Base-by-base conservation (phyloP, 2,888 invertebrate species). In the Conomelus anceps region DNA sequence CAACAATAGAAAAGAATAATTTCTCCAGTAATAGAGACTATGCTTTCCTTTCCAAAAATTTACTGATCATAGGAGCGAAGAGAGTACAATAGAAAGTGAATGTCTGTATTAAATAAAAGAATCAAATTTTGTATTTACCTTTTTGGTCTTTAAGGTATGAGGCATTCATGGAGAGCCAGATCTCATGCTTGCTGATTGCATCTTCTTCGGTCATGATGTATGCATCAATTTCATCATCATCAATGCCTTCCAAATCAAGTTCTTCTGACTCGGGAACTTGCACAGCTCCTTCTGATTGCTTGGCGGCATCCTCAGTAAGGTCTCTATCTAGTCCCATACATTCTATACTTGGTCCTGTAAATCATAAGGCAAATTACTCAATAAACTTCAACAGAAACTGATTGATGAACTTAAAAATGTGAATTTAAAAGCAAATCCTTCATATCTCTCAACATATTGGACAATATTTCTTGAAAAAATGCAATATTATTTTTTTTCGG, bases 91-190 rank as follows among this genome's bases (percentile, higher is more conserved):
- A n/a, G n/a, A n/a, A n/a, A n/a, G n/a, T n/a, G n/a, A n/a, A n/a
- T n/a, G n/a, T n/a, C n/a, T n/a, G n/a, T n/a, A n/a, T n/a, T n/a
- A n/a, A n/a, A n/a, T n/a, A n/a, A n/a, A n/a, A n/a, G n/a, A n/a
- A n/a, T n/a, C n/a, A n/a, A n/a, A n/a, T n/a, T n/a, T n/a, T n/a
- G n/a, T n/a, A n/a, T n/a, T n/a, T 93, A 96, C 96, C 94, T 94
- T 97, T 96, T 93, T 97, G 96, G 92, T 97, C 96, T 92, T 96
- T 95, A 89, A 99, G 94, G 93, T 97, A 99, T 17, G 96, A 96
- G 0, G 97, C 97, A 93, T 99, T 99, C 0, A 97, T 94, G 92
- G 95, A 95, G 92, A 97, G 96, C 99, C 99, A 99, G 92, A 98
- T 93, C 89, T 94, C 94, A 20, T 97, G 96, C 93, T 99, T 99